A percentile compares a stretch with the other conserved stretches of the same genome.
These are phyloP conservation scores for Cuniculus paca DNA, from an alignment of 2,797 vertebrate genomes.

Conservation along the genomic window DNA sequence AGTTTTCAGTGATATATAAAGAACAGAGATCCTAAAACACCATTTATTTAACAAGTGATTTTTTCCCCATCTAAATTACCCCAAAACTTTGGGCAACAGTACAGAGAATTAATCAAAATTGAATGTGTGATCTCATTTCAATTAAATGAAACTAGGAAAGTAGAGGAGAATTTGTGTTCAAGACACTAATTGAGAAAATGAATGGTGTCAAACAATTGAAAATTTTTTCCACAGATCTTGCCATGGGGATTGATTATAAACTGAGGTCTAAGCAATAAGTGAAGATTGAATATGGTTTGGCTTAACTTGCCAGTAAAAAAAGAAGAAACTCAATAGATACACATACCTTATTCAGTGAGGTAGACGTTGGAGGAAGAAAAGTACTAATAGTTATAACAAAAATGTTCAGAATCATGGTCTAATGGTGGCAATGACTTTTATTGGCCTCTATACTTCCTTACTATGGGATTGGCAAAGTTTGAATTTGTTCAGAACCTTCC, in stretches of 20 bases:
- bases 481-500: constrained; percentile 19
- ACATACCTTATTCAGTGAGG: neutral
- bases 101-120: constrained; percentile 41
- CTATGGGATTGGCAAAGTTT: neutral
- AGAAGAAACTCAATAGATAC: neutral
- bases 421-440: constrained; percentile 44
- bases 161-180: neutral
- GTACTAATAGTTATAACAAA: neutral
- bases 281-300: neutral
- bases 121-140: constrained; percentile 52
- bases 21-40: constrained; percentile 64
- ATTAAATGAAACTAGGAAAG: constrained; percentile 3
- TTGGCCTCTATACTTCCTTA: constrained; percentile 35
- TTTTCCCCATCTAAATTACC: constrained; percentile 46
- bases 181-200: constrained; percentile 5
- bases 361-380: neutral
- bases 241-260: neutral
- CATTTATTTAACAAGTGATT: constrained; percentile 63
- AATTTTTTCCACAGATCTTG: constrained; percentile 32
- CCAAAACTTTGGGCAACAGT: constrained; percentile 20
- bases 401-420: constrained; percentile 24
- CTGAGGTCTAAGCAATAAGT: neutral
- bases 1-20: constrained; percentile 70
- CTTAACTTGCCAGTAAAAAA: neutral
- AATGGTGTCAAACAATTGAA: neutral